These are phyloP conservation scores for Brienomyrus longianalis DNA, from an alignment of 2,113 vertebrate species.

Conservation along the genomic window DNA sequence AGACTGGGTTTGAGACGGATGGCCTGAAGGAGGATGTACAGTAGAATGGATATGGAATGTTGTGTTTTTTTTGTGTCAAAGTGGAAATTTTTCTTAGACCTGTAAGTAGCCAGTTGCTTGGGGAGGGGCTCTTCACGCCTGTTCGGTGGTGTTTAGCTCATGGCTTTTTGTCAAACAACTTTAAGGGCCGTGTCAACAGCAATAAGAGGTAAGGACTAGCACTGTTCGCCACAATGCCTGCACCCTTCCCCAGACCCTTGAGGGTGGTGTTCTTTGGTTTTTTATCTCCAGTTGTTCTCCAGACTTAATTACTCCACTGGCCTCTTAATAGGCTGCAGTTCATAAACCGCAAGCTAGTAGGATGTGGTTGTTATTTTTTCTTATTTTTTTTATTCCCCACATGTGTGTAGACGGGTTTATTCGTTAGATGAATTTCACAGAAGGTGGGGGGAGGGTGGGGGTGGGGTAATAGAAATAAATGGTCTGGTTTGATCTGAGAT, in stretches of 20 bases:
- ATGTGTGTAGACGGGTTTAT: not conserved
- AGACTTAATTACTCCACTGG: not conserved
- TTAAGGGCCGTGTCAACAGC: not conserved
- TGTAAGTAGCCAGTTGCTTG: not conserved
- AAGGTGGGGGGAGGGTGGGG: not conserved
- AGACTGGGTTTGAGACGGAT: not conserved
- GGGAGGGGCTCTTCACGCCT: not conserved
- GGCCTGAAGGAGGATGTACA: not conserved
- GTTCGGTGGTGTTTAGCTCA: not conserved
- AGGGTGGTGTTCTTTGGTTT: not conserved
- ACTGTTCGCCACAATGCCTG: not conserved
- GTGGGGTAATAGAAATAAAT: not conserved
- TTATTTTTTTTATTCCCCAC: not conserved
- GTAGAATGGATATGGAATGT: not conserved
- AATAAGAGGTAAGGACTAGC: not conserved
- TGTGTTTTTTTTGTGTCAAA: not conserved
- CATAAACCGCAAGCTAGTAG: not conserved
- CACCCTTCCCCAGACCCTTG: not conserved
- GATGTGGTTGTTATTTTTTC: not conserved
- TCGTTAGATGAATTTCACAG: not conserved
- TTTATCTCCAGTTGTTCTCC: not conserved
- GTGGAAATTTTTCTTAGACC: not conserved
- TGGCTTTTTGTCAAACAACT: not conserved
- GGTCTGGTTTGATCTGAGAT: not conserved
- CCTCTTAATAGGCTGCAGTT: not conserved